These are phyloP conservation scores for Potamarius usumacintae DNA, from an alignment of 2,113 vertebrate genomes.

Conservation along the genomic window DNA sequence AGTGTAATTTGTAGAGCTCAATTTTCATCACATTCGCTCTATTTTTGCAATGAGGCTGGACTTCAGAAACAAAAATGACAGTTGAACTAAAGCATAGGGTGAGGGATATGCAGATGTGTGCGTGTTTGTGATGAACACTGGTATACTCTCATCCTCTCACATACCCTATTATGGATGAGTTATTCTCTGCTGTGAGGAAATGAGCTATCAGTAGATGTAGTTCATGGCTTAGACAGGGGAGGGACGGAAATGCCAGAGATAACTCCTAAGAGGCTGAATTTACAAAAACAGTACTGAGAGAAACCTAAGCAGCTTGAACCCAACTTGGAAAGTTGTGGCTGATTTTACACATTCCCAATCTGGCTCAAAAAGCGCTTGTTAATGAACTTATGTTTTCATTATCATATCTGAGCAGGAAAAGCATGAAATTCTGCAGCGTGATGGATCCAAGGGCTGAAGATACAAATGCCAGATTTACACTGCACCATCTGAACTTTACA, in stretches of 20 bases:
- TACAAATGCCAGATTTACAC: neutral
- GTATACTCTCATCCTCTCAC: neutral
- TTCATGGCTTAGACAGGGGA: slow-evolving; percentile 36
- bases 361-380: neutral
- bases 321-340: too few relatives aligned
- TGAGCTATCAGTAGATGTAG: slow-evolving; percentile 34
- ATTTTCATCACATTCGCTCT: slow-evolving; percentile 27
- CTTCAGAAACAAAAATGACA: slow-evolving; percentile 26
- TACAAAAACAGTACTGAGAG: slow-evolving; percentile 55
- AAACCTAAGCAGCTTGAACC: neutral
- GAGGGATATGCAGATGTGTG: slow-evolving; percentile 14
- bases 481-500: neutral
- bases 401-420: neutral
- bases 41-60: slow-evolving; percentile 17
- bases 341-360: neutral
- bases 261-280: slow-evolving; percentile 60
- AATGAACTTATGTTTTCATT: neutral
- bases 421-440: neutral
- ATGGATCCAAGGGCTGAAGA: neutral
- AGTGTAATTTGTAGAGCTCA: slow-evolving; percentile 10
- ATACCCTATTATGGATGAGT: slow-evolving; percentile 37
- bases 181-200: slow-evolving; percentile 44
- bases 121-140: slow-evolving; percentile 13
- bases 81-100: slow-evolving; percentile 16
- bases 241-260: slow-evolving; percentile 70